Evolutionary conservation across 2,888 invertebrate species (phyloP).

Genomic region (Odontocolon sp.): DNA sequence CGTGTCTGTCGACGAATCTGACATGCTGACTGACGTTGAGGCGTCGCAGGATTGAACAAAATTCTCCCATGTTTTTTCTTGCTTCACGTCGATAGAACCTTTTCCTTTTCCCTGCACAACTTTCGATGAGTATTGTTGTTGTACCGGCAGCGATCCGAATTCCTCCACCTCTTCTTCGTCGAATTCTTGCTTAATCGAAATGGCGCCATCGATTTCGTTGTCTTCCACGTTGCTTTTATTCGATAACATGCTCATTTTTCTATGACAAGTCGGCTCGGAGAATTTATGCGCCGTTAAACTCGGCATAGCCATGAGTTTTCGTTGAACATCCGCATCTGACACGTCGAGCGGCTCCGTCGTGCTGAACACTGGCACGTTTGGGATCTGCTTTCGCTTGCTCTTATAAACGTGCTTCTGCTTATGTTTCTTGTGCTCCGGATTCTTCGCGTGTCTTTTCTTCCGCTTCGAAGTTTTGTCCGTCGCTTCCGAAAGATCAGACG

Average conservation of each 20-base stretch:
- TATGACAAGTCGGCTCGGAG: slow-evolving; percentile 29
- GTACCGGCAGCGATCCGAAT: background rate
- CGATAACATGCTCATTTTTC: slow-evolving; percentile 36
- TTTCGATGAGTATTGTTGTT: no score
- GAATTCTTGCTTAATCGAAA: slow-evolving; percentile 14
- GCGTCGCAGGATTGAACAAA: slow-evolving; percentile 13
- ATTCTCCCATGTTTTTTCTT: background rate
- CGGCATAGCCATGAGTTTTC: slow-evolving; percentile 74
- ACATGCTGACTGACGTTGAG: slow-evolving; percentile 1
- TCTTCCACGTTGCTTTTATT: background rate
- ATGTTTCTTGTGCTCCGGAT: slow-evolving; percentile 70
- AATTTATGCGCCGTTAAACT: slow-evolving; percentile 61
- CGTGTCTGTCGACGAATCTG: slow-evolving; percentile 23
- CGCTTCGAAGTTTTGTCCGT: slow-evolving; percentile 66
- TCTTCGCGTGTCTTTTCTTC: slow-evolving; percentile 73
- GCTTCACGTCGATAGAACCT: background rate
- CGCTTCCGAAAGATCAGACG: slow-evolving; percentile 64
- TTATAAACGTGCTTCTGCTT: slow-evolving; percentile 75
- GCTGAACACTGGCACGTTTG: slow-evolving; percentile 58
- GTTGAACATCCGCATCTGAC: slow-evolving; percentile 74
- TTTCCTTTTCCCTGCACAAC: slow-evolving; percentile 21
- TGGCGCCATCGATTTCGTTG: background rate
- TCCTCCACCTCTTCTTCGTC: slow-evolving; percentile 21
- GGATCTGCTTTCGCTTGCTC: slow-evolving; percentile 68
- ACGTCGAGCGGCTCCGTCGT: slow-evolving; percentile 70